These are phyloP conservation scores for Heliconius eleuchia DNA, from an alignment of 1,140 invertebrate genomes.

Conservation along the genomic window DNA sequence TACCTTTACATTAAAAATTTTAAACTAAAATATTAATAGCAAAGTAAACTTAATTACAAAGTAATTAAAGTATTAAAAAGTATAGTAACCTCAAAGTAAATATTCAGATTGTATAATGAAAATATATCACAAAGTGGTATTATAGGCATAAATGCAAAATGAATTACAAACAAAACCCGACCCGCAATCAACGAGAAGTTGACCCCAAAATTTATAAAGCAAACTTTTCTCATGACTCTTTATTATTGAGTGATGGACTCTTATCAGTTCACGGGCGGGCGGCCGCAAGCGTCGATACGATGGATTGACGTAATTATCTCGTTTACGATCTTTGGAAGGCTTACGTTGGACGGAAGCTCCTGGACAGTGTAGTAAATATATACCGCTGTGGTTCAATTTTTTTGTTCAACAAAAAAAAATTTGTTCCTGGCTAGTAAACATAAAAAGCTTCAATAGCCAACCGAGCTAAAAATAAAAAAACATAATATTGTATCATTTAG, in stretches of 20 bases:
- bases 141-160: not conserved
- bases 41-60: no score
- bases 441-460: no score
- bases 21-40: not conserved
- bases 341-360: not conserved
- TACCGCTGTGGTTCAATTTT: no score
- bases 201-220: not conserved
- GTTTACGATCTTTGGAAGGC: not conserved
- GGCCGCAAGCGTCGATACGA: slow-evolving; percentile 20
- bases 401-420: no score
- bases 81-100: not conserved
- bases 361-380: not conserved
- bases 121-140: not conserved
- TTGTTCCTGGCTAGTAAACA: no score
- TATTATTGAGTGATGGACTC: slow-evolving; percentile 15
- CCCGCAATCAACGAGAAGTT: not conserved
- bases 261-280: slow-evolving; percentile 20
- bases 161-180: not conserved
- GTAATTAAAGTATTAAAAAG: no score
- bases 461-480: no score
- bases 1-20: not conserved
- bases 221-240: slow-evolving; percentile 21
- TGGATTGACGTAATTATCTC: slow-evolving; percentile 19
- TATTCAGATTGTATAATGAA: not conserved
- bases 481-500: no score